Percentiles rank a stretch among this genome's conserved stretches.
Conservation (phyloP, 2,888 invertebrate species). For the Hypercompe scribonia region DNA sequence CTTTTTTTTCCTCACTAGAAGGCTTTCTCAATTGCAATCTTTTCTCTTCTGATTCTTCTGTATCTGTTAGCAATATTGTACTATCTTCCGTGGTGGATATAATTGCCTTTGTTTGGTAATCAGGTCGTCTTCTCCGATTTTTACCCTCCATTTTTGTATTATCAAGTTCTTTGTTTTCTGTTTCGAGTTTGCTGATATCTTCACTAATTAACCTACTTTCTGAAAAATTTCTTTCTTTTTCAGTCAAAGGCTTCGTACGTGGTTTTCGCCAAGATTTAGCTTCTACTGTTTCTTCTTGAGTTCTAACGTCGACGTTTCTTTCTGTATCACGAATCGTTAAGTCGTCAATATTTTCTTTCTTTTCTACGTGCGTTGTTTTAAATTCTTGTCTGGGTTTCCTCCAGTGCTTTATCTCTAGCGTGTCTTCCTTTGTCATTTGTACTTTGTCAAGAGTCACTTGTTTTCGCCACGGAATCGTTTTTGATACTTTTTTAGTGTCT, state of each 20-base stretch:
- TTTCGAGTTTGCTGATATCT: slow-evolving; percentile 1
- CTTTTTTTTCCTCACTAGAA: slow-evolving; percentile 49
- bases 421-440: slow-evolving; percentile 50
- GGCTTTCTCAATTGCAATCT: slow-evolving; percentile 45
- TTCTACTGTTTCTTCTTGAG: slow-evolving; percentile 43
- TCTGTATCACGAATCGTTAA: slow-evolving; percentile 41
- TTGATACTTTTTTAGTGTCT: slow-evolving; percentile 61
- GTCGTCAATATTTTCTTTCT: slow-evolving; percentile 50
- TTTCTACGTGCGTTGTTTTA: slow-evolving; percentile 40
- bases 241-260: slow-evolving; percentile 57
- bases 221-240: slow-evolving; percentile 19
- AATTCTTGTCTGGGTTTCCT: slow-evolving; percentile 55
- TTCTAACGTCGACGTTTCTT: slow-evolving; percentile 38
- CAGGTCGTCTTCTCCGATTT: slow-evolving; percentile 33
- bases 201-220: slow-evolving; percentile 2
- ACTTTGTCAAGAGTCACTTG: slow-evolving; percentile 49
- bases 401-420: slow-evolving; percentile 62
- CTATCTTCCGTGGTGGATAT: slow-evolving; percentile 30
- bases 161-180: slow-evolving; percentile 20
- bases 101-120: slow-evolving; percentile 21
- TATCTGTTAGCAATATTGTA: slow-evolving; percentile 24
- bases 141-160: slow-evolving; percentile 14
- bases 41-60: slow-evolving; percentile 39
- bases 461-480: slow-evolving; percentile 75
- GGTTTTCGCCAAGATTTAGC: slow-evolving; percentile 67